These are phyloP conservation scores for Muntiacus muntjak DNA, from an alignment of 2,113 vertebrate species.

Conservation along the genomic window DNA sequence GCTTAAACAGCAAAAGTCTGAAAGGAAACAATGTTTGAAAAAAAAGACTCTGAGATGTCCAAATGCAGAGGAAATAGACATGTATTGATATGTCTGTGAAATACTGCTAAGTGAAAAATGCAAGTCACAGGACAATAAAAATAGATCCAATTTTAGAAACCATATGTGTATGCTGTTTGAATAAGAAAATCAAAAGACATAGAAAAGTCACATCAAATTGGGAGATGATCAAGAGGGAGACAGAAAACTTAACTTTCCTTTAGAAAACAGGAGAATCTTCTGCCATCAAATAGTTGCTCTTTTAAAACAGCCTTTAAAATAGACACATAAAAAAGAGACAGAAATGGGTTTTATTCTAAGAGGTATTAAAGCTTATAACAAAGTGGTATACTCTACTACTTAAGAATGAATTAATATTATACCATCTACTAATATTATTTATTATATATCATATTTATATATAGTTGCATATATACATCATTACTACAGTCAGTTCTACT, in stretches of 20 bases:
- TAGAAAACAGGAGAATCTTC: background rate
- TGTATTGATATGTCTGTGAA: background rate
- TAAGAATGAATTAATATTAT: background rate
- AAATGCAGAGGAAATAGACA: background rate
- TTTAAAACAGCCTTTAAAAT: slow-evolving; percentile 22
- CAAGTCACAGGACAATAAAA: background rate
- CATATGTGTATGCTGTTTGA: background rate
- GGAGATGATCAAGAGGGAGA: background rate
- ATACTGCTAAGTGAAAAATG: background rate
- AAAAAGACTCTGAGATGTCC: background rate
- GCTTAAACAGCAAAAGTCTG: background rate
- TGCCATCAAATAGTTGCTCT: background rate
- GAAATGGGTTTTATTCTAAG: background rate
- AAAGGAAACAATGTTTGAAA: background rate
- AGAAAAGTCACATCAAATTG: background rate
- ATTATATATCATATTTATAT: background rate
- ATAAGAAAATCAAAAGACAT: background rate
- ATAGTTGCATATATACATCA: background rate
- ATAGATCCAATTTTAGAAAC: background rate
- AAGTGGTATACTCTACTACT: background rate
- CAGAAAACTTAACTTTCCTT: background rate
- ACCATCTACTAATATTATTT: background rate
- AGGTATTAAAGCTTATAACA: background rate
- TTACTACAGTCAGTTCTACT: background rate
- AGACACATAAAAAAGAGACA: background rate